These are phyloP conservation scores for Bucco capensis DNA, from an alignment of 2,113 vertebrate species.

Conservation along the genomic window DNA sequence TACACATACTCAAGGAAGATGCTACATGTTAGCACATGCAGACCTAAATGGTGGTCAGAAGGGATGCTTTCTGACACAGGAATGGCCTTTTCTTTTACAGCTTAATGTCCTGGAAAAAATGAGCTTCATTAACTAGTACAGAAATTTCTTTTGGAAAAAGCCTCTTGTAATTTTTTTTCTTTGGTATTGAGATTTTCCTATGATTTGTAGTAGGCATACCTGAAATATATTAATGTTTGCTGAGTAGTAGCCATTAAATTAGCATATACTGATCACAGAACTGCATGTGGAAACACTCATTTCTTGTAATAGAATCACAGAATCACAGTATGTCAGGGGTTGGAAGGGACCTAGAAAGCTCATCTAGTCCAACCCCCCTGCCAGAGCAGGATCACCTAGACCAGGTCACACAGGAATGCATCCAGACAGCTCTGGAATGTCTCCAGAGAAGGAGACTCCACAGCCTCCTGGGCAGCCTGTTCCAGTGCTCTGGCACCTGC, in stretches of 20 bases:
- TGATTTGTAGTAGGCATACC: not conserved
- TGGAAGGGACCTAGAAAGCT: too few relatives aligned
- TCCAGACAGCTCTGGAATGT: too few relatives aligned
- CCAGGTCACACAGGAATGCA: too few relatives aligned
- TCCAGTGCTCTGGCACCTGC: too few relatives aligned
- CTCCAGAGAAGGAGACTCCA: too few relatives aligned
- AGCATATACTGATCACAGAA: not conserved
- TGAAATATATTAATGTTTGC: not conserved
- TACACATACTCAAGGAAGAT: not conserved
- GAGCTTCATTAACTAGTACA: not conserved
- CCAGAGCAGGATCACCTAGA: too few relatives aligned
- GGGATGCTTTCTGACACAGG: not conserved
- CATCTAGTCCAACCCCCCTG: too few relatives aligned
- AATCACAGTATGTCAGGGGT: too few relatives aligned
- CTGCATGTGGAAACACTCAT: not conserved
- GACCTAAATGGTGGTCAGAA: not conserved
- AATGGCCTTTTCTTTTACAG: not conserved
- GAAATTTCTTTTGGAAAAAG: not conserved
- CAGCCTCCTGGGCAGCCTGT: too few relatives aligned
- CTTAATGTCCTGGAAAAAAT: not conserved
- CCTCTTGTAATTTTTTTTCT: not conserved
- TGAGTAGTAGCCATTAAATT: not conserved
- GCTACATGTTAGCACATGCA: not conserved
- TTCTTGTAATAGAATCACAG: too few relatives aligned
- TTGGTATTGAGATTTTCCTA: not conserved